Conservation (phyloP, 2,888 invertebrate species). For the Ptilodon capucinus region DNA sequence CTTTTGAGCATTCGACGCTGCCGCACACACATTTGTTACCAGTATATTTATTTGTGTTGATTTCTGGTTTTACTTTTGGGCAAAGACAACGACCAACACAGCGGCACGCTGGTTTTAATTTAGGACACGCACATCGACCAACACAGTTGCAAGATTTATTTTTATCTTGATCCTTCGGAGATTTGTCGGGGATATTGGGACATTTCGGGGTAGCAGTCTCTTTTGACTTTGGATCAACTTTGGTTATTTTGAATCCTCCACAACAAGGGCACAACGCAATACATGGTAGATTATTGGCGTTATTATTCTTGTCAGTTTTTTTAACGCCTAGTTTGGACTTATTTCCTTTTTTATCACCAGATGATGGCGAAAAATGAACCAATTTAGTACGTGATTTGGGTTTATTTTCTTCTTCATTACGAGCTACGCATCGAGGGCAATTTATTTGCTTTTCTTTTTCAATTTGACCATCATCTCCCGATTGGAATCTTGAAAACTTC, state of each 20-base stretch:
- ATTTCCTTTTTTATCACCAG: background rate
- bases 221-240: background rate
- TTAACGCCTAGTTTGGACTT: background rate
- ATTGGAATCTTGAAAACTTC: slow-evolving; percentile 17
- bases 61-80: background rate
- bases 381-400: background rate
- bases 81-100: background rate
- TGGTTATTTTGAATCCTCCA: slow-evolving; percentile 8
- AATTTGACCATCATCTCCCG: slow-evolving; percentile 8
- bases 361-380: background rate
- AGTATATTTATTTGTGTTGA: background rate
- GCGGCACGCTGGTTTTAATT: background rate
- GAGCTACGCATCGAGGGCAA: slow-evolving; percentile 2
- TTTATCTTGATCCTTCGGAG: background rate
- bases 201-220: background rate
- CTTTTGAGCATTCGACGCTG: slow-evolving; percentile 1
- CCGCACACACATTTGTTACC: slow-evolving; percentile 1
- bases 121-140: background rate
- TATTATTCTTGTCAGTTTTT: background rate
- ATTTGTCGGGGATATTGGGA: background rate
- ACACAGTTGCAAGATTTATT: background rate
- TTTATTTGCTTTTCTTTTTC: background rate
- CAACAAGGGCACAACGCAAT: slow-evolving; percentile 7
- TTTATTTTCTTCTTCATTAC: background rate
- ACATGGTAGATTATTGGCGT: slow-evolving; percentile 1